Evolutionary conservation across 2,888 invertebrate genomes (phyloP), one percentile per base, ranked within the genome.

Genomic region (Orthosia incerta): DNA sequence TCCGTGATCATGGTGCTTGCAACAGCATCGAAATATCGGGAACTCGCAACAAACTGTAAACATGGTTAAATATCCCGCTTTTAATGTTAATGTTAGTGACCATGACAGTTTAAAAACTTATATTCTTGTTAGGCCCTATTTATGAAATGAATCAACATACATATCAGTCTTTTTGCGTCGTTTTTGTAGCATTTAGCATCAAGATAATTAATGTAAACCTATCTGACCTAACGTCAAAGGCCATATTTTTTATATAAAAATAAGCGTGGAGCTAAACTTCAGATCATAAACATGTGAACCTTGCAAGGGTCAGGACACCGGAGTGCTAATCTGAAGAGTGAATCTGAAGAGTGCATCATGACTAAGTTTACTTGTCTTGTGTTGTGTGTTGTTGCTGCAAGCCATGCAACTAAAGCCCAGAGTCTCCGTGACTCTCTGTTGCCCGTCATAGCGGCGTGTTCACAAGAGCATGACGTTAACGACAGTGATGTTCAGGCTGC

Each of bases 401-500:
- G 68, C 46, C 53, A 86, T 86, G 84, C 79, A 12, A 62, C 70
- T 18, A 65, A 76, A 13, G 76, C 70, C 4, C 1, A 68, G 63
- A 73, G 23, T 9, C 70, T 86, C 18, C 63, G 62, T 0, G 62
- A 71, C 5, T 15, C 57, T 12, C 18, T 80, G 0, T 59, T 51
- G 11, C 84, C 84, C 20, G 11, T 71, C 2, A 62, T 86, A 39
- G 46, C 12, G 0, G 69, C 72, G 31, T 86, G 86, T 23, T 59
- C 75, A 3, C 2, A 77, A 31, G 72, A 78, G 45, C 57, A 78
- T 48, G 77, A 66, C 11, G 70, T 84, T 18, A 66, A 61, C 3
- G 57, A 65, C 7, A 73, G 50, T 4, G 77, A 84, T 0, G 73
- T 86, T 16, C 71, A 23, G 62, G 78, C 79, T 4, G 79, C 80